Base-by-base conservation (phyloP, 2,888 invertebrate species). In the Trachelus troglodyta region DNA sequence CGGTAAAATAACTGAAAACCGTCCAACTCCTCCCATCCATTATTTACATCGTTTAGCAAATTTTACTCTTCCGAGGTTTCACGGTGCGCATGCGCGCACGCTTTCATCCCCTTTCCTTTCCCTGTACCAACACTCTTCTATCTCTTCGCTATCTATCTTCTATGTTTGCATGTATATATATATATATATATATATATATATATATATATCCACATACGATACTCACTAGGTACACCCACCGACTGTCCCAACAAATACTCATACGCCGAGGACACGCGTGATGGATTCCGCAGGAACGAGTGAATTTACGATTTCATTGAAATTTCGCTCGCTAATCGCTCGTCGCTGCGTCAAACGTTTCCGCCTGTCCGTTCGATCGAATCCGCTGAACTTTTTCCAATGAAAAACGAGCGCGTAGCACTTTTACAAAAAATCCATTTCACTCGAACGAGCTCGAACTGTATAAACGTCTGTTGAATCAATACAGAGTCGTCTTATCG, bases 21-120 rank as follows among this genome's bases (percentile, higher is more conserved):
- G 87, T 88, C 88, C 86, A 83, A 88, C 87, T 86, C 86, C 84
- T 85, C 87, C 86, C 87, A 87, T 87, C 88, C 86, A 87, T 90
- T 90, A 90, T 90, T 90, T 90, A 88, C 88, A 89, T 88, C 90
- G 90, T 90, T 90, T 89, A 90, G 87, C 88, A 85, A 88, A 89
- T 90, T 90, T 90, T 87, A 89, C 88, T 85, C 84, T 85, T 83
- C 81, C 3, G 23, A 34, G 35, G 68, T 78, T 82, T 83, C 84
- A 82, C 79, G 80, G 75, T 77, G 75, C 76, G 71, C 76, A 73
- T 56, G 56, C 56, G 56, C 56, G 2, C 56, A 9, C 56, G 23
- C 56, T 23, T 56, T 23, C 23, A 23, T 23, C 9, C 56, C 15
- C 56, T 23, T 23, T 56, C 9, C 56, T 6, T 9, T 23, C 9